These are phyloP conservation scores for Lasioglossum albipes DNA, from an alignment of 1,140 invertebrate species.

Conservation along the genomic window DNA sequence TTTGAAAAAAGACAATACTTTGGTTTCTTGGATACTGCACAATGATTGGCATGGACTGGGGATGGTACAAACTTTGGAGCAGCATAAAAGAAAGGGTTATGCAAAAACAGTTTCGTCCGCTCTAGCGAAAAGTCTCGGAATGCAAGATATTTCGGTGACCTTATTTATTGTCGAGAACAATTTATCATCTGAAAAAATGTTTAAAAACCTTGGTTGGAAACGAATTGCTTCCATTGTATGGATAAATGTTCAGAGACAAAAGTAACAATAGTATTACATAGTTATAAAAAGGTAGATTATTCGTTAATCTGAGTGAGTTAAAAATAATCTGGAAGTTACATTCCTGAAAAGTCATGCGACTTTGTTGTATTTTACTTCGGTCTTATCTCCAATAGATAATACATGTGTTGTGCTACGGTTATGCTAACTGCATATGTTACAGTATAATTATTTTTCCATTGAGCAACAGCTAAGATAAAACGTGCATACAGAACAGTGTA, in stretches of 20 bases:
- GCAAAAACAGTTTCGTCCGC: conserved; percentile 54
- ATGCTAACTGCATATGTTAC: background rate
- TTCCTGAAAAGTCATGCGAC: too few species aligned
- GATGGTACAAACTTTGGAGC: conserved; percentile 49
- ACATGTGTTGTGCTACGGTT: background rate
- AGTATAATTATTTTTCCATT: background rate
- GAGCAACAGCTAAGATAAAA: background rate
- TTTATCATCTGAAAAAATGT: conserved; percentile 49
- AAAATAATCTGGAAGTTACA: too few species aligned
- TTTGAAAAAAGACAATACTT: conserved; percentile 46
- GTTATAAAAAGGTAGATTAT: too few species aligned
- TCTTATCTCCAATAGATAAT: background rate
- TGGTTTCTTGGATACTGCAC: conserved; percentile 57
- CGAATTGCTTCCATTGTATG: background rate
- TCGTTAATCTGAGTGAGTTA: too few species aligned
- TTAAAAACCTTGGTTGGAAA: conserved; percentile 53
- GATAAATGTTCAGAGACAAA: background rate
- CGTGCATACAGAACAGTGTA: background rate
- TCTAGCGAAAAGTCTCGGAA: conserved; percentile 47
- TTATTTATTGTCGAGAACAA: conserved; percentile 54
- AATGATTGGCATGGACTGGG: conserved; percentile 49
- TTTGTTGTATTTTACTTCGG: too few species aligned
- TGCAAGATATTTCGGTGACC: conserved; percentile 34
- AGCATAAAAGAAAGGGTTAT: conserved; percentile 55
- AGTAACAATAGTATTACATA: too few species aligned